Base-by-base conservation (phyloP, 1,140 invertebrate species). In the Pararge aegeria region DNA sequence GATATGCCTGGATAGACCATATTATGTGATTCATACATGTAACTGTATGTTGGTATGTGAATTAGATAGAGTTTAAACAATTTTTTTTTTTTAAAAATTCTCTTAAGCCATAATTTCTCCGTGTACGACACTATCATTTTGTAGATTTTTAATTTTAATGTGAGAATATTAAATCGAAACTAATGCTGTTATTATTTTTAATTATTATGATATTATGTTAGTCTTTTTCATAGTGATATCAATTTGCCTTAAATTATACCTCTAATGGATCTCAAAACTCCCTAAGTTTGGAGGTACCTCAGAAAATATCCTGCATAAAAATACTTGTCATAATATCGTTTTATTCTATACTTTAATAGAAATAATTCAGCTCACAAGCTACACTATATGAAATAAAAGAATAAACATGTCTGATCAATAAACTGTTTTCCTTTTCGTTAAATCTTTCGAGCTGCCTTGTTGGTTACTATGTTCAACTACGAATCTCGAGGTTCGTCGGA, bases 1-100 rank as follows among this genome's bases (percentile, higher is more conserved):
- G 59, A 71, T 73, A 59, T 75, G 62, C 70, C 71, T 65, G 21
- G 2, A 46, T 18, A 12, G n/a, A 29, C 27, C 24, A 24, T 24
- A 24, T n/a, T 51, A 53, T 9, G 49, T 5, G 18, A 53, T 53
- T 24, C 2, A 40, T 37, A 44, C 42, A 46, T 52, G 13, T 27
- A 42, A 42, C 12, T 59, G 57, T 53, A 53, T 13, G 34, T 20
- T 20, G 16, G 19, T 16, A 15, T 52, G 52, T 21, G 19, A 20
- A 24, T 52, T n/a, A 16, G 49, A 34, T 21, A 30, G 15, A 30
- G 3, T 4, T 24, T 24, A 24, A 12, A 44, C n/a, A 19, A 42
- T 54, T 54, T 44, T 18, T 40, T 54, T 54, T 44, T 27, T 6
- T 29, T n/a, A n/a, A 54, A 27, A 9, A 12, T 54, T 55, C 15